Evolutionary conservation across 2,888 invertebrate genomes (phyloP), one percentile per base, ranked within the genome.

Genomic region (Nemoura dubitans): DNA sequence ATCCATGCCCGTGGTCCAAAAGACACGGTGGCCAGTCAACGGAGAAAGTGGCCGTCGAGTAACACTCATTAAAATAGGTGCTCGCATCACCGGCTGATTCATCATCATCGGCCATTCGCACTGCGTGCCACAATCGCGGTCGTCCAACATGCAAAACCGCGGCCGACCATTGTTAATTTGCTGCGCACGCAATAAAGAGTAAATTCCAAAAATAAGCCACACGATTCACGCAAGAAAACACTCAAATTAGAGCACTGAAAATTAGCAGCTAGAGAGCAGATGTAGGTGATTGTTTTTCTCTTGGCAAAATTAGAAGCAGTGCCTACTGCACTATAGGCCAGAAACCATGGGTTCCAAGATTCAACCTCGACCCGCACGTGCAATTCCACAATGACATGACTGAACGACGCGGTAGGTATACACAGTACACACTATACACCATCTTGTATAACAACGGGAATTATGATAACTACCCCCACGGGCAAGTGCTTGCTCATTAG

Each of bases 31-130:
- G 10, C 10, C 59, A 36, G 21, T 14, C 21, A 14, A 21, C 59
- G 59, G 59, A 21, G 59, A 59, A 59, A 59, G 59, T 59, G 59
- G 21, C 59, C 59, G 59, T 7, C 21, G 59, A 59, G 21, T 59
- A 59, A 59, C 59, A 59, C 59, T 59, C 59, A 59, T 59, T 59
- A 59, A 59, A 59, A 59, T 59, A 21, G 59, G 59, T 59, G 59
- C 3, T 59, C 59, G 59, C 59, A 59, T 59, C 59, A 59, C 14
- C 59, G 59, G 59, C 59, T 59, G 59, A 59, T 21, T 36, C 36
- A 59, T 59, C 59, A 59, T 36, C 36, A 10, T 36, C 59, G 21
- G 59, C 59, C 16, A 36, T 6, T 36, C 3, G 36, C 36, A 36
- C 10, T 36, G 36, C 36, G 10, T 36, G 10, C 10, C 10, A 6